Conservation (phyloP, 2,888 invertebrate species). For the Epirrhoe tristata region DNA sequence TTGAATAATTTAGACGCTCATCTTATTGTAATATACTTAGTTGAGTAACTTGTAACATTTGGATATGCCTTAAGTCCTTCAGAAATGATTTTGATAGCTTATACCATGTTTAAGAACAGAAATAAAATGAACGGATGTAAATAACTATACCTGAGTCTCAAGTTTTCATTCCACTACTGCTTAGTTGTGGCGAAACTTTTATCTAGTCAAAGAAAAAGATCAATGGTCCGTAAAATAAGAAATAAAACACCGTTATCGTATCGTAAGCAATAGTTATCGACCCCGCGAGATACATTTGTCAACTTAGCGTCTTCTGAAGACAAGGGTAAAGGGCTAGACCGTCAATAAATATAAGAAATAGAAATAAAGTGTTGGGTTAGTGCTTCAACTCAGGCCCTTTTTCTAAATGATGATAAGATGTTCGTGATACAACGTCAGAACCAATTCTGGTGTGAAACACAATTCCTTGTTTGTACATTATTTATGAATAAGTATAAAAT, state of each 20-base stretch:
- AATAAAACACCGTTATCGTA: conserved; percentile 17
- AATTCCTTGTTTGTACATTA: no score
- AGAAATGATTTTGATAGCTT: no score
- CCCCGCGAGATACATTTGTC: conserved; percentile 38
- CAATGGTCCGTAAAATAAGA: conserved; percentile 19
- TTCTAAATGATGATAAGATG: neutral
- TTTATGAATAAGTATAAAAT: no score
- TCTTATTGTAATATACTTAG: neutral
- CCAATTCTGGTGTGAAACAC: no score
- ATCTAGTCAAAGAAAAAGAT: conserved; percentile 6
- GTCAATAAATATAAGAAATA: conserved; percentile 34
- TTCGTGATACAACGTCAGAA: neutral
- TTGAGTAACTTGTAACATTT: neutral
- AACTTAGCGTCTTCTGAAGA: conserved; percentile 35
- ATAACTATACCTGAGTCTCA: no score
- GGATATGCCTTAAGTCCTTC: no score
- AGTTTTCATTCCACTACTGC: neutral
- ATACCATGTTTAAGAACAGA: no score
- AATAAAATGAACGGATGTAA: no score
- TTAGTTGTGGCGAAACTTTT: conserved; percentile 2
- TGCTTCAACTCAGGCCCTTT: neutral
- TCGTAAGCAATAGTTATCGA: conserved; percentile 36
- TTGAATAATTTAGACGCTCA: conserved; percentile 4
- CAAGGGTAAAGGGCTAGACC: conserved; percentile 32
- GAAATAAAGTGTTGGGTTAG: conserved; percentile 21